Evolutionary conservation across 2,797 vertebrate genomes (phyloP), one percentile per base, ranked within the genome.

Genomic region (Poeciliopsis gracilis): DNA sequence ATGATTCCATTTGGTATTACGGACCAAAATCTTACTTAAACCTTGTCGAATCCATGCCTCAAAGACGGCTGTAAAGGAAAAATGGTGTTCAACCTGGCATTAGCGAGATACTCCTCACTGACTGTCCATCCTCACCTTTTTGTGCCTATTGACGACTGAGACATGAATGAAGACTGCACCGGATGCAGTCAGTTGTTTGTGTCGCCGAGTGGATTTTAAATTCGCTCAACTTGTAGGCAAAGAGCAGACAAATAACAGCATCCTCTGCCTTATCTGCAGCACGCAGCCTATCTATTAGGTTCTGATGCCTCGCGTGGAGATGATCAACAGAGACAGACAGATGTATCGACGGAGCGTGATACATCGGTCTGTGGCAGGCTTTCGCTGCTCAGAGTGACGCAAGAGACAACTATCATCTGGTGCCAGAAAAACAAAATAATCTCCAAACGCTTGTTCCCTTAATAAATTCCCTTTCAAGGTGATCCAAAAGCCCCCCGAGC

Each of bases 331-430:
- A 41, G 73, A 57, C 15, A 59, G 25, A 5, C 72, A 74, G 49
- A 73, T 18, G 36, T 73, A n/a, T 36, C 53, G 16, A 74, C 43
- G 38, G 36, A 59, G 36, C 25, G 30, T 59, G 73, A 74, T 57
- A 18, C 38, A 28, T 74, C 28, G 36, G 36, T 20, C 53, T 55
- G 20, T n/a, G 16, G 9, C 53, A 20, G n/a, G 23, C 5, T 74
- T 57, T 41, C 8, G 15, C 18, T 43, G 53, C 51, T 53, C 11
- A 73, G 38, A 51, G 72, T 53, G 72, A 38, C 20, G 49, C 36
- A 74, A 41, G 72, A 28, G 51, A 43, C 36, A 28, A 74, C 53
- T 74, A 43, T 74, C 38, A 74, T 57, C 38, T n/a, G 25, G 51
- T 74, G 73, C 73, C 53, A 59, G 53, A 57, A 38, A 59, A 57